A percentile compares a stretch with the other conserved stretches of the same genome.
phyloP scores from a whole-genome alignment of 2,113 vertebrate species.

The Mystacornis crossleyi region DNA sequence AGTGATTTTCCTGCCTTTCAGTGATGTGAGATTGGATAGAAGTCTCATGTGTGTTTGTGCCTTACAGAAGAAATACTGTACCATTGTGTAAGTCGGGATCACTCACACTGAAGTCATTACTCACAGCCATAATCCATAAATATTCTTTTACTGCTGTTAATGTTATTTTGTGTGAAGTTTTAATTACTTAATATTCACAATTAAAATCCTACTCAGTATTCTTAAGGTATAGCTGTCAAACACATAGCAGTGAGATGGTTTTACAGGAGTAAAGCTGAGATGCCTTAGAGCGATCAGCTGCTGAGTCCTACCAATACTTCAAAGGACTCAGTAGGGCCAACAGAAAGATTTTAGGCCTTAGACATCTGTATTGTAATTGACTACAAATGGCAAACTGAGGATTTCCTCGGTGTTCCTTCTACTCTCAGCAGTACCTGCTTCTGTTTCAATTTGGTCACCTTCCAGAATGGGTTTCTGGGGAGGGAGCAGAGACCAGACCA shows the following conservation, averaged over 20 bases:
- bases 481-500: not conserved
- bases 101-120: not conserved
- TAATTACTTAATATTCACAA: not conserved
- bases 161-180: not conserved
- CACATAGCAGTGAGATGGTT: not conserved
- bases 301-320: not conserved
- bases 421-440: not conserved
- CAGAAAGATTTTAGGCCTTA: not conserved
- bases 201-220: not conserved
- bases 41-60: not conserved
- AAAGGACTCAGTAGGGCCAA: not conserved
- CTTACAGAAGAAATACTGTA: not conserved
- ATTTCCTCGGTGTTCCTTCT: not conserved
- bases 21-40: not conserved
- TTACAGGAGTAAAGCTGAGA: not conserved
- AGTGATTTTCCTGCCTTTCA: not conserved
- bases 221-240: not conserved
- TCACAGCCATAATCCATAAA: not conserved
- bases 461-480: not conserved
- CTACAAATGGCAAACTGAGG: not conserved
- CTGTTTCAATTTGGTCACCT: not conserved
- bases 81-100: not conserved
- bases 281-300: not conserved
- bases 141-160: not conserved
- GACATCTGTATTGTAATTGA: not conserved